Percentiles rank a stretch among this genome's conserved stretches.
These are phyloP conservation scores for Bufo bufo DNA, from an alignment of 2,113 vertebrate genomes.

Conservation along the genomic window DNA sequence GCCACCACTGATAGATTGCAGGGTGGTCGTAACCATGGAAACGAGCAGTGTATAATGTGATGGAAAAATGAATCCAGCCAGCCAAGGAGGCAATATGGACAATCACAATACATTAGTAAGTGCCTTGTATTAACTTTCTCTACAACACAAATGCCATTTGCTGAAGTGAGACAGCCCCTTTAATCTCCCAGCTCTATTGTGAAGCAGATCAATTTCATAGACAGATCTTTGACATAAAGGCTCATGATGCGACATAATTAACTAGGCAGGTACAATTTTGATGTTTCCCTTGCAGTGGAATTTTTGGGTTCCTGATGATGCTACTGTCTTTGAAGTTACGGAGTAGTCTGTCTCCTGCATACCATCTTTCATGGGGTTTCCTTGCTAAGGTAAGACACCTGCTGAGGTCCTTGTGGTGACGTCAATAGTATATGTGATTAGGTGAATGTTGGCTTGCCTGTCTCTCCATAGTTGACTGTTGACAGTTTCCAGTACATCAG, in stretches of 20 bases:
- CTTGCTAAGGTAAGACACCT: slow-evolving; percentile 85
- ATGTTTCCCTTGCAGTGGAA: slow-evolving; percentile 74
- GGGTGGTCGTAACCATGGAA: no score
- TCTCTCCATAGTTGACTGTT: neutral
- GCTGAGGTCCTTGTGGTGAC: neutral
- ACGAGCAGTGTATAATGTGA: no score
- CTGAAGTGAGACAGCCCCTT: no score
- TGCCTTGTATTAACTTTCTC: no score
- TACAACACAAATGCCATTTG: no score
- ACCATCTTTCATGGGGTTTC: slow-evolving; percentile 83
- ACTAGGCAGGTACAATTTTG: neutral
- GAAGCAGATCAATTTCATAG: neutral
- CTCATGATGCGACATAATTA: neutral
- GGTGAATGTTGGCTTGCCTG: no score
- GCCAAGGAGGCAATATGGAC: no score
- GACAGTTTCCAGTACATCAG: neutral
- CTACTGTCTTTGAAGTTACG: slow-evolving; percentile 83
- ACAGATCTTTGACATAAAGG: neutral
- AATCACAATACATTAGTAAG: no score
- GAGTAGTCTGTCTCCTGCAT: slow-evolving; percentile 75
- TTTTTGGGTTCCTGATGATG: slow-evolving; percentile 87
- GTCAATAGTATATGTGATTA: neutral
- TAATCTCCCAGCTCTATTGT: neutral
- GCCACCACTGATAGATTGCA: no score
- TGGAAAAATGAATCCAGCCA: no score